These are phyloP conservation scores for Battus philenor DNA, from an alignment of 1,140 invertebrate genomes.

Conservation along the genomic window DNA sequence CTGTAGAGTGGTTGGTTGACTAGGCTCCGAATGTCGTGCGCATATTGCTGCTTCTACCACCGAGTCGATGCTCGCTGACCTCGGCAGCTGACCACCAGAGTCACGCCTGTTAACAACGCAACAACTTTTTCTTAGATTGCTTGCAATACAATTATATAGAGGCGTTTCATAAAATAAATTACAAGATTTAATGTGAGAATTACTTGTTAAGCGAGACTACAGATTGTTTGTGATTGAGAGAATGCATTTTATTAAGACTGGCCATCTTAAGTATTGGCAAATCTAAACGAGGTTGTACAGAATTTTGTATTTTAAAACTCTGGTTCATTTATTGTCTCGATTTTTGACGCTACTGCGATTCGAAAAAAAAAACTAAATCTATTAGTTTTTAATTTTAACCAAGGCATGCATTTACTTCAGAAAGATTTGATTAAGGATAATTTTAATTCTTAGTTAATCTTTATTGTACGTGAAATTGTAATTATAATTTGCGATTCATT, in stretches of 20 bases:
- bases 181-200: neutral
- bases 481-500: too few relatives aligned
- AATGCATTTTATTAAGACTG: neutral
- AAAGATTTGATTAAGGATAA: too few relatives aligned
- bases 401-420: too few relatives aligned
- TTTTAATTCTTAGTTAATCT: too few relatives aligned
- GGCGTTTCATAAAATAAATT: neutral
- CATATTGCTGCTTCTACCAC: conserved; percentile 80
- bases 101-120: conserved; percentile 71
- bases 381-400: too few relatives aligned
- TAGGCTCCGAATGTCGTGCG: conserved; percentile 71
- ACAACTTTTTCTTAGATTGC: neutral
- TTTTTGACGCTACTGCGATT: too few relatives aligned
- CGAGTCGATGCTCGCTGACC: conserved; percentile 88
- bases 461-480: too few relatives aligned
- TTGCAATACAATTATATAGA: neutral
- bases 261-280: too few relatives aligned
- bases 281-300: too few relatives aligned
- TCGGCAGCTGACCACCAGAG: conserved; percentile 77
- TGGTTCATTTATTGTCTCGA: too few relatives aligned
- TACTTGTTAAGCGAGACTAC: neutral
- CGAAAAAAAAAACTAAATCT: too few relatives aligned
- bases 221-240: neutral
- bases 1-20: conserved; percentile 65
- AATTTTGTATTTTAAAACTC: too few relatives aligned